Conservation (phyloP, 2,113 vertebrate species). For the Murina feae region DNA sequence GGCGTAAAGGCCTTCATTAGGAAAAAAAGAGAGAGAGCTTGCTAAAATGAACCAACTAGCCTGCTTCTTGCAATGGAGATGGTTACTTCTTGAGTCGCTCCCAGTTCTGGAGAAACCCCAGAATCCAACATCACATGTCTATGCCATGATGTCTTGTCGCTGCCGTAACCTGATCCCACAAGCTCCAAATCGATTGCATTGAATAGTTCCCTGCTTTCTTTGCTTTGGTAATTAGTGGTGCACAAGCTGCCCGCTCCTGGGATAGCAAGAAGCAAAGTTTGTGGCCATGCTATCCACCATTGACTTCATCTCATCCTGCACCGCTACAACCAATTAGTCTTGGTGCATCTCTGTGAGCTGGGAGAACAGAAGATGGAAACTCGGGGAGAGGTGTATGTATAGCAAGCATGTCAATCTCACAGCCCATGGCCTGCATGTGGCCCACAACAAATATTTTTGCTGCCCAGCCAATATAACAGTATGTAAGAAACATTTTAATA, state of each 20-base stretch:
- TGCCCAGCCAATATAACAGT: too few species aligned
- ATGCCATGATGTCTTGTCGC: conserved; percentile 93
- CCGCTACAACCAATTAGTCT: conserved; percentile 90
- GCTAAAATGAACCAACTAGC: neutral
- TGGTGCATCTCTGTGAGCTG: conserved; percentile 95
- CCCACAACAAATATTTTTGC: too few species aligned
- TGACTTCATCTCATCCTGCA: conserved; percentile 93
- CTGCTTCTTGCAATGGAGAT: neutral
- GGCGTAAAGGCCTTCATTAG: neutral
- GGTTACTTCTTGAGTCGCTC: neutral
- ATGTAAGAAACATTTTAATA: too few species aligned
- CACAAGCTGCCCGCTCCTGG: conserved; percentile 93
- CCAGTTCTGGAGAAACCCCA: conserved; percentile 20
- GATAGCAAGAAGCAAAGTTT: conserved; percentile 94
- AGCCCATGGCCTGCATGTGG: too few species aligned
- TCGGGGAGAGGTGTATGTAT: conserved; percentile 86
- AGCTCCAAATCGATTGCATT: neutral
- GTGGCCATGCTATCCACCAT: conserved; percentile 96
- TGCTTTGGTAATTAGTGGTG: conserved; percentile 92
- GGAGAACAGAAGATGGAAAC: conserved; percentile 97
- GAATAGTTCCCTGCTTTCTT: neutral
- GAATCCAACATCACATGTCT: conserved; percentile 86
- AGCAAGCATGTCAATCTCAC: too few species aligned
- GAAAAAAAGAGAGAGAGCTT: neutral
- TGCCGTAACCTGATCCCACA: conserved; percentile 90